Evolutionary conservation across 2,113 vertebrate species (phyloP), one percentile per base, ranked within the genome.

Genomic region (Clinocottus analis): DNA sequence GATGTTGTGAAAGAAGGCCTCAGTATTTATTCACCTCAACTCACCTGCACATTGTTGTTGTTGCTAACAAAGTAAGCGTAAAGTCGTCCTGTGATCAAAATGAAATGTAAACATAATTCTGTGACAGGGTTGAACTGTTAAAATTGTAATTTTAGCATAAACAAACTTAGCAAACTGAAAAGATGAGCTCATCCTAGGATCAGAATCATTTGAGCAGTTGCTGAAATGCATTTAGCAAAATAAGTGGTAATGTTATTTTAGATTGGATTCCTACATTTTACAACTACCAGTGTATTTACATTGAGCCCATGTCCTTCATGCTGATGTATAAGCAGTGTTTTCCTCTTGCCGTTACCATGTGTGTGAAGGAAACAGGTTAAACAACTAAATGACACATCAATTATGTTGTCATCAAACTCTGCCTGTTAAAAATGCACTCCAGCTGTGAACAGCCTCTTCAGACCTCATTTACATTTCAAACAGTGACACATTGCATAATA

Each of bases 391-490:
- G 21, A 33, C 47, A 72, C 29, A 55, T 27, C 2, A 60, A 16
- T n/a, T 43, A 31, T 53, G 45, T 55, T 55, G 31, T 69, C 37
- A 61, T 83, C 49, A 76, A 21, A 63, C 43, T 37, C 41, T 49
- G 13, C 49, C 19, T 29, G 37, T 61, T 66, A 64, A 23, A 80
- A 72, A 78, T 79, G 84, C 62, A 49, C 76, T 73, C 59, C 27
- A 76, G 56, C 62, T 82, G 29, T 58, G 59, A 72, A 59, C 37
- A 77, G 66, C 60, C 62, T 39, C 76, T 72, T 72, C 53, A 73
- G 62, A 74, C 5, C 53, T 68, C 37, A 77, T 87, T 76, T 68
- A 47, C 41, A 72, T 77, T 70, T 69, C 75, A 43, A 37, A 76
- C n/a, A 39, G 70, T 59, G 58, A 73, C 45, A 81, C 33, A 41